A percentile compares a stretch with the other conserved stretches of the same genome.
phyloP scores from a whole-genome alignment of 2,797 vertebrate genomes.

The Trachops cirrhosus region DNA sequence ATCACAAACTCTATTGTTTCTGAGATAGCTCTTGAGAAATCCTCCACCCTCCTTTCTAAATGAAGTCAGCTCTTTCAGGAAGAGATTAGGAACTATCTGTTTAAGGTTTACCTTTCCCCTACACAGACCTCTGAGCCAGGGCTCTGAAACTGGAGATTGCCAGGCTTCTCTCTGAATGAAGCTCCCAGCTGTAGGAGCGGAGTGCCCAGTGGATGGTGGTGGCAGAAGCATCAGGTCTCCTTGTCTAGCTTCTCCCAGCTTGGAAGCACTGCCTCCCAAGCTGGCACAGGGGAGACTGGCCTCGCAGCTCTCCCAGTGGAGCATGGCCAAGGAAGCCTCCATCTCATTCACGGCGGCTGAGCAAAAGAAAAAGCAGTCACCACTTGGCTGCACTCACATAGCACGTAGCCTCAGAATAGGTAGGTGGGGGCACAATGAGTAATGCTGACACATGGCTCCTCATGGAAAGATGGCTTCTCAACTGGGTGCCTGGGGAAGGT shows the following conservation, averaged over 20 bases:
- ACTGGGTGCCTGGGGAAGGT: rapidly evolving
- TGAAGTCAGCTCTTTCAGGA: not conserved
- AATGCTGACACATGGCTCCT: not conserved
- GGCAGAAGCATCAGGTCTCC: not conserved
- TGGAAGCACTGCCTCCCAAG: not conserved
- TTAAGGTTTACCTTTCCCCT: not conserved
- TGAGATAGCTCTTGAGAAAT: not conserved
- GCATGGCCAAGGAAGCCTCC: not conserved
- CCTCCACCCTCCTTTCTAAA: not conserved
- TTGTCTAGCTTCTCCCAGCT: not conserved
- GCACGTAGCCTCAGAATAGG: not conserved
- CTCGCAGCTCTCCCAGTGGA: not conserved
- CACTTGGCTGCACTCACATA: not conserved
- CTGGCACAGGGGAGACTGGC: not conserved
- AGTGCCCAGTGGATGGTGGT: not conserved
- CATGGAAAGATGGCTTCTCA: not conserved
- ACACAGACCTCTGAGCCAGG: not conserved
- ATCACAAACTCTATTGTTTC: not conserved
- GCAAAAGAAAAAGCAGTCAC: not conserved
- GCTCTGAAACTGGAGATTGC: rapidly evolving
- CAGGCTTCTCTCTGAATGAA: not conserved
- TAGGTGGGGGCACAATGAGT: not conserved
- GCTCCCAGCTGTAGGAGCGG: not conserved
- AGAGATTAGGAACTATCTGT: not conserved
- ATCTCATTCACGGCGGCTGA: not conserved